Evolutionary conservation across 2,888 invertebrate species (phyloP), one percentile per base, ranked within the genome.

Genomic region (Diogma glabrata): DNA sequence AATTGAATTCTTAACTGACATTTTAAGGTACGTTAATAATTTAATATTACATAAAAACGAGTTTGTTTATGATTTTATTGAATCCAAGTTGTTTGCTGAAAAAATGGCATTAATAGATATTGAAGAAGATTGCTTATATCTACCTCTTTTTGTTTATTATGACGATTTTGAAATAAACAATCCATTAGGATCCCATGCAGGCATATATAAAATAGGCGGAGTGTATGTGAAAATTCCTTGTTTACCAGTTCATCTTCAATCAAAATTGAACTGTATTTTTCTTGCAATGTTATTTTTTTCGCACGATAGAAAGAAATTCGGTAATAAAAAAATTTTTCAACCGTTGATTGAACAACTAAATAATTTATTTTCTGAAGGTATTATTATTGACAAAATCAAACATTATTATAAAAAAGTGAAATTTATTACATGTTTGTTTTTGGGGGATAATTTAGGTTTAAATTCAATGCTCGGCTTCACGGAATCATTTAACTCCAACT

Each of bases 271-370:
- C 8, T 6, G 23, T 5, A 50, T 40, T 17, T 43, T 50, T 12
- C 22, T 50, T 4, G 40, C 26, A 3, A 50, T 50, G 49, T 28
- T 50, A n/a, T 50, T 50, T 28, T 50, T 33, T 20, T 40, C 23
- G 9, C 30, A 47, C 12, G 30, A 47, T 33, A 16, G 40, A 38
- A 43, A 50, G 19, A 19, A 1, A 20, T 40, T 40, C 17, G 49
- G 40, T 7, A 50, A 50, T 16, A 14, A 3, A 19, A 16, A 16
- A 26, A 50, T 50, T 22, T 49, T 49, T 24, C n/a, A 36, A 3
- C 36, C 38, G 8, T 12, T 40, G 19, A 40, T 40, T 5, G 20
- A 38, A 26, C 30, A 40, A 6, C n/a, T 50, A 6, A 50, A 28
- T 12, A 28, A 17, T 7, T 33, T 47, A 20, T 22, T 20, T 10